Base-by-base conservation (phyloP, 2,113 vertebrate genomes). In the Coregonus clupeaformis region DNA sequence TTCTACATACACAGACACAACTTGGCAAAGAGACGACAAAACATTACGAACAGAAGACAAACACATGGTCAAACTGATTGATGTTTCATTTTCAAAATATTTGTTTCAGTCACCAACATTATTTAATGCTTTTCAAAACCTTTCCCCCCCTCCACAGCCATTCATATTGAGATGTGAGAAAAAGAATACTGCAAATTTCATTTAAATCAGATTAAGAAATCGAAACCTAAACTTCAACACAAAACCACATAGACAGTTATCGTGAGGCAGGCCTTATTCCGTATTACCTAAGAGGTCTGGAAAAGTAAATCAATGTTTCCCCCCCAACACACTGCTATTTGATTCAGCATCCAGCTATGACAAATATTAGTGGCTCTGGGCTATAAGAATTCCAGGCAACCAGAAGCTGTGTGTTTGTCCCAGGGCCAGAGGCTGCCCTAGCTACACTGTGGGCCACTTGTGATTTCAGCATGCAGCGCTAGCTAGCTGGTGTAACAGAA, bases 401-500 rank as follows among this genome's bases (percentile, higher is more conserved):
- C 72, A 84, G 90, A 90, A 86, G 49, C 49, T 85, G 78, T 82
- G 79, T 77, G 85, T 86, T 11, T 42, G 78, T 90, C 91, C 87
- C 79, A 64, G 81, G 89, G 92, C 88, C 79, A 89, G 85, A 84
- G 70, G 42, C 85, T 77, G 75, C 67, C 77, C 87, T 5, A 52
- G 49, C 49, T 80, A 84, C 80, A 84, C 87, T 87, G 80, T 82
- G 77, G 90, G 89, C 85, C 87, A 89, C 82, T 90, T 90, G 89
- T 90, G 86, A 92, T 89, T 91, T 86, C 86, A 83, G 86, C 49
- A 52, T 52, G 13, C 49, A 52, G 49, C 13, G 11, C 9, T 42
- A 42, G 49, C 14, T 52, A 80, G 84, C 84, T 90, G 86, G 91
- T 93, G 88, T 87, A 92, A 91, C 79, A 83, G 83, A 92, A 91